These are phyloP conservation scores for Caranx ignobilis DNA, from an alignment of 2,113 vertebrate genomes.

Conservation along the genomic window DNA sequence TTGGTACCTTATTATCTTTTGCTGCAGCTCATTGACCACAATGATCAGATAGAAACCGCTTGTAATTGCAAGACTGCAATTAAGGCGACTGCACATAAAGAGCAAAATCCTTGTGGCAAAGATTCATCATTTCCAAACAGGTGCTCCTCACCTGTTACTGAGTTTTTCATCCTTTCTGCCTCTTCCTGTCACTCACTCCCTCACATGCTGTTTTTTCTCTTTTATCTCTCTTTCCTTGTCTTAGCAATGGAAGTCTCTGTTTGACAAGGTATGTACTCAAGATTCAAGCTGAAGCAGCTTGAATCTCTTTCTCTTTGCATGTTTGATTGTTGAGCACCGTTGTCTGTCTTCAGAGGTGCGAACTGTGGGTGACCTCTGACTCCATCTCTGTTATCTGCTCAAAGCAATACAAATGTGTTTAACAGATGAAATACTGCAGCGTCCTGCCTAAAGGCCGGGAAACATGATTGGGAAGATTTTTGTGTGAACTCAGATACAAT, in stretches of 20 bases:
- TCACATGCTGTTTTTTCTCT: constrained; percentile 36
- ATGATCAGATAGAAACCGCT: constrained; percentile 52
- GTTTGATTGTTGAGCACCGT: constrained; percentile 43
- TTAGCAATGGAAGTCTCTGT: constrained; percentile 92
- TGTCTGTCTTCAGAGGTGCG: not conserved
- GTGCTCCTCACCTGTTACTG: constrained; percentile 48
- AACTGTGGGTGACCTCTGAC: constrained; percentile 30
- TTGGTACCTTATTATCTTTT: constrained; percentile 50
- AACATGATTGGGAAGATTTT: constrained; percentile 26
- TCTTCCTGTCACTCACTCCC: constrained; percentile 30
- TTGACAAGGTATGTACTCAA: constrained; percentile 88
- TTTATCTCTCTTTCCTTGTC: constrained; percentile 59
- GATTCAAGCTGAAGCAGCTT: not conserved
- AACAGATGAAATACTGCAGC: constrained; percentile 17
- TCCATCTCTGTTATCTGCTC: constrained; percentile 16
- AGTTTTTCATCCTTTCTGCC: constrained; percentile 1
- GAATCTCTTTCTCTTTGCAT: constrained; percentile 44
- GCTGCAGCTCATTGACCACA: constrained; percentile 48
- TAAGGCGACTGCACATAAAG: constrained; percentile 16
- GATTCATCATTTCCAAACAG: constrained; percentile 51
- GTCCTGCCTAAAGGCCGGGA: constrained; percentile 48
- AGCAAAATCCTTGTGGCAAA: constrained; percentile 15
- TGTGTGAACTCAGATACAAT: not conserved
- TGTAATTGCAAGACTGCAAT: constrained; percentile 29
- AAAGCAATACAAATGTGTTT: constrained; percentile 28